Evolutionary conservation across 2,797 vertebrate species (phyloP), one percentile per base, ranked within the genome.

Genomic region (Acipenser ruthenus): DNA sequence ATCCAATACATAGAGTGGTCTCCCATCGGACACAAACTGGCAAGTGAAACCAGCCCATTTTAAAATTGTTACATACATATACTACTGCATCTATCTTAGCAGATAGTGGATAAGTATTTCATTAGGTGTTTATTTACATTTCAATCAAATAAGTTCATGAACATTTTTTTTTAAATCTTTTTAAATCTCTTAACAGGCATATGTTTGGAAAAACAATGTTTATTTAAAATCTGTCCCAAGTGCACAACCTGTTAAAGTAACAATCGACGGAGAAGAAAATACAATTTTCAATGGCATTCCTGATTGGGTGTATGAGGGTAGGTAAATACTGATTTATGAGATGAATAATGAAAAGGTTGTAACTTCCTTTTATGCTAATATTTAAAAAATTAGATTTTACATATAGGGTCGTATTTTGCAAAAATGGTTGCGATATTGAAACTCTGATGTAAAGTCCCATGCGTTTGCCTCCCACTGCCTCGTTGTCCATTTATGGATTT

Each of bases 291-390:
- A 99, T 78, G 97, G 97, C 6, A 77, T 98, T 71, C 93, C 96
- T 70, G 97, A 99, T 75, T 99, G 97, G 97, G 89, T 93, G 11
- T 99, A 99, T 80, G 97, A 99, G 84, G 97, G 96, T 97, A 76
- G 81, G 71, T 65, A 70, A 80, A 52, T 58, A n/a, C 18, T 59
- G 53, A 13, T 12, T 37, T 37, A 37, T 37, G 37, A 37, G 37
- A 37, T 37, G 37, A 37, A 49, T 2, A 52, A 10, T 8, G 6
- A 2, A 62, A 61, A 62, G 50, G 6, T 18, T 48, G 50, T 13
- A 70, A 37, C 11, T 8, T 10, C 2, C 53, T 49, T 60, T 6
- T n/a, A 5, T 8, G 49, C 6, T 50, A 48, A 8, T 23, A 49
- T n/a, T n/a, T 62, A 13, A 15, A 8, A 55, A 37, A 1, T 10